Evolutionary conservation across 2,888 invertebrate genomes (phyloP).

Genomic region (Lycaena phlaeas): DNA sequence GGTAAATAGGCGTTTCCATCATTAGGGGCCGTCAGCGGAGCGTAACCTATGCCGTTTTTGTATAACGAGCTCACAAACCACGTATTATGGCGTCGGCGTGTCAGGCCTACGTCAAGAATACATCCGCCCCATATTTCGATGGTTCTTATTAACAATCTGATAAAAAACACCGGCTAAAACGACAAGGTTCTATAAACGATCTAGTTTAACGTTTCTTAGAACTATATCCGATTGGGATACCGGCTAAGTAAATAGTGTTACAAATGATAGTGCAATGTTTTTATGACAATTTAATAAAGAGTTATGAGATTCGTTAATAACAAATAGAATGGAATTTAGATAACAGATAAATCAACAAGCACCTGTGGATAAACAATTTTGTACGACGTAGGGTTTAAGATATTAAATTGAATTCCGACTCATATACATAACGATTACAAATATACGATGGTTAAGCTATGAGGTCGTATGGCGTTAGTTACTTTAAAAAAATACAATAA

Average conservation of each 20-base stretch:
- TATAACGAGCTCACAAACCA: conserved; percentile 59
- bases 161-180: conserved; percentile 14
- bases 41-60: conserved; percentile 61
- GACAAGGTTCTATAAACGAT: conserved; percentile 36
- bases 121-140: conserved; percentile 59
- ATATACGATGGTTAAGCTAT: too few relatives aligned
- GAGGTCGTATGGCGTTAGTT: too few relatives aligned
- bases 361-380: conserved; percentile 14
- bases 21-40: conserved; percentile 48
- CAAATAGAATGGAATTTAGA: conserved; percentile 45
- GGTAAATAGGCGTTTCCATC: conserved; percentile 43
- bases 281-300: conserved; percentile 64
- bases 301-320: conserved; percentile 51
- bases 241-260: conserved; percentile 34
- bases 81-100: conserved; percentile 59
- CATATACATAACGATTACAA: too few relatives aligned
- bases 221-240: conserved; percentile 27
- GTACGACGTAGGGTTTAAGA: too few relatives aligned
- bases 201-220: conserved; percentile 19
- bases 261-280: conserved; percentile 54
- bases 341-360: conserved; percentile 24
- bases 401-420: too few relatives aligned
- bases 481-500: too few relatives aligned
- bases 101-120: conserved; percentile 61
- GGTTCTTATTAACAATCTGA: conserved; percentile 33